These are phyloP conservation scores for Centroberyx gerrardi DNA, from an alignment of 2,797 vertebrate genomes.

Conservation along the genomic window DNA sequence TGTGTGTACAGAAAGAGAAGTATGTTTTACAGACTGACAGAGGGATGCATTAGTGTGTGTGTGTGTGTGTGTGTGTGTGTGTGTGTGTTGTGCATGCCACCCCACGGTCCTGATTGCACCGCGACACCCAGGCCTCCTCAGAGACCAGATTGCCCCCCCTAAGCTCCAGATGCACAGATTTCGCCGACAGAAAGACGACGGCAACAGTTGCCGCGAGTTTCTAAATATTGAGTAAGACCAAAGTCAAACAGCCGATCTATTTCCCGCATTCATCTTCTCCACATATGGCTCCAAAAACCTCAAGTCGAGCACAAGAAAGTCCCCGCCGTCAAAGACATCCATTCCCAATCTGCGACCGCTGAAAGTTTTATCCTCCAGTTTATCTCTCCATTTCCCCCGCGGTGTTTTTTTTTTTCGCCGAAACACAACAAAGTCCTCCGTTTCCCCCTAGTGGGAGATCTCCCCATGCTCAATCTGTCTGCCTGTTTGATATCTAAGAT, in stretches of 20 bases:
- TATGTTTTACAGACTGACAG: background rate
- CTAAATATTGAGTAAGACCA: constrained; percentile 20
- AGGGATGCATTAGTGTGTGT: background rate
- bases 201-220: constrained; percentile 12
- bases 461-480: constrained; percentile 48
- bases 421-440: constrained; percentile 34
- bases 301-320: background rate
- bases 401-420: constrained; percentile 10
- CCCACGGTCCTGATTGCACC: constrained; percentile 40
- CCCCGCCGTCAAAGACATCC: background rate
- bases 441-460: constrained; percentile 16
- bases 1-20: background rate
- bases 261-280: constrained; percentile 1
- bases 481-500: constrained; percentile 37
- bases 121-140: constrained; percentile 33
- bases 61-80: constrained; percentile 11
- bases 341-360: background rate
- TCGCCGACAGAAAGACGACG: constrained; percentile 27
- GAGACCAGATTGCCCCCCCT: constrained; percentile 48
- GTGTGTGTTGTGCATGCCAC: constrained; percentile 1
- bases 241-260: constrained; percentile 23
- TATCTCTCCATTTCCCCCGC: constrained; percentile 13
- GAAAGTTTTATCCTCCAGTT: constrained; percentile 10
- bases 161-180: constrained; percentile 11
- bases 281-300: constrained; percentile 11